Base-by-base conservation (phyloP, 2,797 vertebrate species). In the Coreius guichenoti region DNA sequence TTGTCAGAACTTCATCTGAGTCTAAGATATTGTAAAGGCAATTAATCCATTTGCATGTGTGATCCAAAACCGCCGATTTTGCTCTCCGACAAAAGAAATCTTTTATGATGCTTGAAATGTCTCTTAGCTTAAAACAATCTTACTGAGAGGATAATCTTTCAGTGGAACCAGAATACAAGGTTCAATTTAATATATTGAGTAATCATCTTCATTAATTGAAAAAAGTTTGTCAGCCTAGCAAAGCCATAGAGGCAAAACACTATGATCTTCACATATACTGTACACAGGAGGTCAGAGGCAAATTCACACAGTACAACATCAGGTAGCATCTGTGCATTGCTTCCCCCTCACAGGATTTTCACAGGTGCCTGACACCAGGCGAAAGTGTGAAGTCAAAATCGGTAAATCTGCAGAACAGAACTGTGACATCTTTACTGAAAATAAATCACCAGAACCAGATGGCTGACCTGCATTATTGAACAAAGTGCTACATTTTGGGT, bases 401-500 rank as follows among this genome's bases (percentile, higher is more conserved):
- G 13, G 63, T 69, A 47, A 51, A 70, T 69, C 63, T 69, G 73
- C 49, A 58, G 36, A 76, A 69, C 58, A 63, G 21, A 84, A 72
- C 72, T 54, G 49, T 81, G 70, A 75, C n/a, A 58, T 67, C 75
- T 84, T 79, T 26, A 81, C 67, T 13, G 45, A 56, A 17, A n/a
- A 26, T 43, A 83, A 80, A 86, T 73, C 72, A 75, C 33, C 61
- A 31, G 45, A 67, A 87, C 31, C 83, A 87, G 74, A 87, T 75
- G 81, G 78, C 65, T 58, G 36, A 69, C 19, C 36, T 85, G 86
- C 75, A 83, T 70, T 86, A 83, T 86, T 86, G 74, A 75, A 26
- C 17, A 51, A 63, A 77, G 39, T 72, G n/a, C 51, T 86, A 36
- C 80, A 78, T 85, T 83, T 67, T 82, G 61, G 39, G 45, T 76